These are phyloP conservation scores for Conops quadrifasciatus DNA, from an alignment of 2,888 invertebrate genomes.

Conservation along the genomic window DNA sequence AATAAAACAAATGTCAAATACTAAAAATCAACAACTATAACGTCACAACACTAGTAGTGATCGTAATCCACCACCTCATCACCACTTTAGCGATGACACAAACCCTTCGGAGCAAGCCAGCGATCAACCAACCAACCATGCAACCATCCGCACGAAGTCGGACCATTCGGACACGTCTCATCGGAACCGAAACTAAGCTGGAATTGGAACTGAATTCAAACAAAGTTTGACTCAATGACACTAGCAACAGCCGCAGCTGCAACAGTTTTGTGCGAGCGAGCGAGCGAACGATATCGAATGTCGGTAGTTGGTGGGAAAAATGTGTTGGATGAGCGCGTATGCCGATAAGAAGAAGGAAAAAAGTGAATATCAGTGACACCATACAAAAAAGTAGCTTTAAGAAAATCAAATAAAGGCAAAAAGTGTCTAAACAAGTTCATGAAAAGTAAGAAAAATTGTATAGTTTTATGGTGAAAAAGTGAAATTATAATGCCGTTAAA, in stretches of 20 bases:
- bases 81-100: constrained; percentile 13
- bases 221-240: constrained; percentile 28
- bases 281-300: constrained; percentile 46
- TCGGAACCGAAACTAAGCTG: constrained; percentile 5
- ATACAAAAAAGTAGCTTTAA: neutral
- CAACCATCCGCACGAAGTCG: neutral
- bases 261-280: constrained; percentile 45
- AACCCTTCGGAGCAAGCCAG: neutral
- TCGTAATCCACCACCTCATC: neutral
- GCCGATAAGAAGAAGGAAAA: constrained; percentile 15
- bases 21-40: neutral
- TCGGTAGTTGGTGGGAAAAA: constrained; percentile 19
- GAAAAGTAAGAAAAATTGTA: constrained; percentile 15
- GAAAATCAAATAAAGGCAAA: constrained; percentile 17
- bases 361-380: constrained; percentile 10
- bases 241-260: neutral
- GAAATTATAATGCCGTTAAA: neutral
- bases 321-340: neutral
- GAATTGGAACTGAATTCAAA: constrained; percentile 23
- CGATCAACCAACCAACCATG: neutral
- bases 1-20: neutral
- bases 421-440: constrained; percentile 5
- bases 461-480: neutral
- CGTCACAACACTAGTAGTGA: neutral
- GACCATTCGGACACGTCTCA: neutral